Evolutionary conservation across 2,113 vertebrate genomes (phyloP), one percentile per base, ranked within the genome.

Genomic region (Orientallactaga bullata): DNA sequence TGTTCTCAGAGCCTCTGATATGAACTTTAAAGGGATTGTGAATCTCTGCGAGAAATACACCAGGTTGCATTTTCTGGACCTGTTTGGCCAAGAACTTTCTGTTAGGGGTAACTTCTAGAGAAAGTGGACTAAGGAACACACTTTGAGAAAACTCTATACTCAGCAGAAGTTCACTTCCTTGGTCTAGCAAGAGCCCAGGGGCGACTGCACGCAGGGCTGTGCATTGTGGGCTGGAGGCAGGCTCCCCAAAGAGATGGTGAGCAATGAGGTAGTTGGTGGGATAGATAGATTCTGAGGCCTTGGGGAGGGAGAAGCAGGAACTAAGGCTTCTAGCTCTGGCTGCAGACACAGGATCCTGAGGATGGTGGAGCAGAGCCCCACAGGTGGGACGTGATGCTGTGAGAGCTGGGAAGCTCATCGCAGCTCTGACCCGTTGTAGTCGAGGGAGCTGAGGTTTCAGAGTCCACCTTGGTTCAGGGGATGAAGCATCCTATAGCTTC

Each of bases 11-110:
- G 65, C 10, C 20, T 77, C 87, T 39, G n/a, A 0, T 37, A 32
- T 65, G 78, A 95, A 39, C 63, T 65, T 65, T 63, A 79, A 73
- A 74, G 63, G 35, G 47, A 21, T 2, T 69, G 58, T 39, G 82
- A 94, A 69, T 90, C 63, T 85, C 91, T 35, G 16, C 16, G n/a
- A 81, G 39, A 81, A 82, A 82, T n/a, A 73, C 16, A 79, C 5
- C 30, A 32, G 0, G 0, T 35, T 90, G 65, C 10, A 30, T 63
- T 89, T 94, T 81, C 63, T 32, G 78, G 90, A 51, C 63, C 58
- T 73, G 90, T 74, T 79, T 88, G 83, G 26, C 20, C 68, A 88
- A 51, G 73, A 89, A 90, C 26, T 24, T 87, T 73, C 35, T 77
- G 26, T 79, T 58, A 23, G 32, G 68, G n/a, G 68, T 17, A 72